phyloP scores from a whole-genome alignment of 2,797 vertebrate species.

The Oreonectes daqikongensis region DNA sequence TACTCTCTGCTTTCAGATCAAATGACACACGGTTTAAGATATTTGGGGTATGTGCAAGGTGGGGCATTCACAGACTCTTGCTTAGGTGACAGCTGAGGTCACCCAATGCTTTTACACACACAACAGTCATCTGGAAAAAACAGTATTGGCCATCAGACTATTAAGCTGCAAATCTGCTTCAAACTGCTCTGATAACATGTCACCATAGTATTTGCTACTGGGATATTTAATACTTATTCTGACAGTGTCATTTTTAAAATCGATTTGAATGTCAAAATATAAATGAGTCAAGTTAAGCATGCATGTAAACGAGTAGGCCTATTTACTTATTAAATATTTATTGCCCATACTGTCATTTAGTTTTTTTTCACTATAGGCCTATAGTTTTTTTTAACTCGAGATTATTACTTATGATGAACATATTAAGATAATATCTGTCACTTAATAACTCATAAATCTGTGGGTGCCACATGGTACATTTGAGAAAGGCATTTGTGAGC shows the following conservation, averaged over 20 bases:
- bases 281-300: too few species aligned
- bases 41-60: constrained; percentile 39
- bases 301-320: too few species aligned
- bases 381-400: too few species aligned
- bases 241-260: too few species aligned
- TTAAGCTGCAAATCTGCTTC: neutral
- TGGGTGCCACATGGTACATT: constrained; percentile 19
- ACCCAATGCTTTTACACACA: constrained; percentile 13
- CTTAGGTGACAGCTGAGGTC: constrained; percentile 43
- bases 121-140: neutral
- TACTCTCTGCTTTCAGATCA: constrained; percentile 30
- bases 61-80: constrained; percentile 23
- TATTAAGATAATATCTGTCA: neutral
- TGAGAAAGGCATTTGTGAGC: constrained; percentile 18
- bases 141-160: neutral
- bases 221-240: too few species aligned
- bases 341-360: too few species aligned
- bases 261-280: too few species aligned
- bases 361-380: too few species aligned
- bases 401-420: too few species aligned
- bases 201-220: too few species aligned
- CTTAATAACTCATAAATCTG: constrained; percentile 33
- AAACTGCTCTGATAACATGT: neutral
- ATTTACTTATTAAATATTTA: too few species aligned
- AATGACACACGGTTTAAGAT: constrained; percentile 34